phyloP scores from a whole-genome alignment of 2,113 vertebrate genomes.

The Triplophysa rosa region DNA sequence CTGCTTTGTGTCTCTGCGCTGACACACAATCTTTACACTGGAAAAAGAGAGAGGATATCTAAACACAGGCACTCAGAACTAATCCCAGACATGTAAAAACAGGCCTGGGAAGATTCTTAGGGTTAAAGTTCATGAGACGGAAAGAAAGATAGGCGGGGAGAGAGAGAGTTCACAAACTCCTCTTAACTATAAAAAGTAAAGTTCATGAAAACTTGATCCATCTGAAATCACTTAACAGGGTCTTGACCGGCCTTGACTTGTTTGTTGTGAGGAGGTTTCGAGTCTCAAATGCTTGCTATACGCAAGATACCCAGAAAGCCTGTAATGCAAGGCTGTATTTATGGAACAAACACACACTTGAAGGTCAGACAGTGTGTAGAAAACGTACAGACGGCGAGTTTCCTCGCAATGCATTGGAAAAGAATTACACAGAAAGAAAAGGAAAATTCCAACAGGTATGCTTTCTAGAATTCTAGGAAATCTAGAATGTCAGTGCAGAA shows the following conservation, averaged over 20 bases:
- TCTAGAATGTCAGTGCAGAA: background rate
- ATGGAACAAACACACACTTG: slow-evolving; percentile 6
- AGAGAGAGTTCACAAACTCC: background rate
- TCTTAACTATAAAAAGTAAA: slow-evolving; percentile 30
- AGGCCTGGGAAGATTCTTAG: slow-evolving; percentile 5
- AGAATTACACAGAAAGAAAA: background rate
- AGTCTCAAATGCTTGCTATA: background rate
- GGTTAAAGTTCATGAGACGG: slow-evolving; percentile 8
- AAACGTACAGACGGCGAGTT: background rate
- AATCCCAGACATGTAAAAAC: slow-evolving; percentile 30
- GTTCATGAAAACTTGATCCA: slow-evolving; percentile 2
- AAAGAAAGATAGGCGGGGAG: background rate
- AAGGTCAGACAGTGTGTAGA: background rate
- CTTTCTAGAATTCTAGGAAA: no score
- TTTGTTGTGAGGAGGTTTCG: background rate
- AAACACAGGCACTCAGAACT: background rate
- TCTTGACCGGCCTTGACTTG: background rate
- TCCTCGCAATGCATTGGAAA: background rate
- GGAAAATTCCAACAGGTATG: background rate
- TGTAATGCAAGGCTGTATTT: background rate
- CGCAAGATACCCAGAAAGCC: background rate
- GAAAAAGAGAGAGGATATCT: background rate
- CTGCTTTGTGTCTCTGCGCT: background rate
- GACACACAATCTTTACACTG: background rate
- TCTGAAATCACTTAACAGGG: background rate